Conservation (phyloP, 2,888 invertebrate species). For the Gerosis bhagava region DNA sequence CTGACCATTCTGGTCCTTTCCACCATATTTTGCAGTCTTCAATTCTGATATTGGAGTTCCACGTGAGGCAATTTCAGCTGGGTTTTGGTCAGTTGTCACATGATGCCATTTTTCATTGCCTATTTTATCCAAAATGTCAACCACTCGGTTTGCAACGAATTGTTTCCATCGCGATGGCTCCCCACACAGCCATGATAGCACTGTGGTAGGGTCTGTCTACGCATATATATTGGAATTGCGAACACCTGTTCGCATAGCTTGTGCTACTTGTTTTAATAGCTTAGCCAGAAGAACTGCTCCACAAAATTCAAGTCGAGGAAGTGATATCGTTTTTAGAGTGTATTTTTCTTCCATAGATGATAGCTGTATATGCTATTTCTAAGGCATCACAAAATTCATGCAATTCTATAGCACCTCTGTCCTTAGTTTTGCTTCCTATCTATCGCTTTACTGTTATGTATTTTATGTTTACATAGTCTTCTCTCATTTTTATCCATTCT, state of each 20-base stretch:
- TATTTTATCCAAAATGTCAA: conserved; percentile 30
- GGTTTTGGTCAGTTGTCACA: conserved; percentile 9
- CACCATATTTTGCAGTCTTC: conserved; percentile 6
- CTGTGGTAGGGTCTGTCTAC: conserved; percentile 24
- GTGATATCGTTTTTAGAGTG: conserved; percentile 21
- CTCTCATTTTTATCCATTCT: conserved; percentile 28
- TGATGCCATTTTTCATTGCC: conserved; percentile 10
- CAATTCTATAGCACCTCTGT: neutral
- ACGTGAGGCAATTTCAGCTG: conserved; percentile 8
- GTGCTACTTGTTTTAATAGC: conserved; percentile 27
- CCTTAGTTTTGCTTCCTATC: neutral
- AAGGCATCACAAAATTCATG: conserved; percentile 8
- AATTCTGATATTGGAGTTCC: neutral
- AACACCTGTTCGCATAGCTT: conserved; percentile 25
- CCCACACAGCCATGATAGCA: conserved; percentile 29
- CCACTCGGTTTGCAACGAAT: conserved; percentile 32
- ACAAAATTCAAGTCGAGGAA: conserved; percentile 31
- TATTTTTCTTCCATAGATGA: conserved; percentile 1
- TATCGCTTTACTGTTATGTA: conserved; percentile 3
- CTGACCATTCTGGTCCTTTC: conserved; percentile 8
- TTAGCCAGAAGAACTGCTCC: conserved; percentile 31
- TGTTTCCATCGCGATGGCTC: conserved; percentile 34
- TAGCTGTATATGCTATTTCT: conserved; percentile 1
- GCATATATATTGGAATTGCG: conserved; percentile 22
- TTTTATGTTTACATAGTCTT: neutral